phyloP scores from a whole-genome alignment of 2,113 vertebrate species.

The Onychostoma macrolepis region DNA sequence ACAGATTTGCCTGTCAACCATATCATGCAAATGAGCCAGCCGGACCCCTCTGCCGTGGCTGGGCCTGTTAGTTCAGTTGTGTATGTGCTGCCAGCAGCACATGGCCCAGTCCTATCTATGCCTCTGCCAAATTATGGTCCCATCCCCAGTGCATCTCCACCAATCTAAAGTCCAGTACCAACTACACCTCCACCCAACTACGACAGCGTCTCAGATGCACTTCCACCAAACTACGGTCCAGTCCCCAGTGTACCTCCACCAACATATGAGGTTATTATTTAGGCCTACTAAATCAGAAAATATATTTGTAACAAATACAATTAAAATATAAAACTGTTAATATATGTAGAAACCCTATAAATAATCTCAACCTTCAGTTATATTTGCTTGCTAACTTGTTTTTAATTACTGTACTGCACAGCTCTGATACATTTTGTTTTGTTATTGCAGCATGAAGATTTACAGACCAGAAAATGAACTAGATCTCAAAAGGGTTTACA shows the following conservation, averaged over 20 bases:
- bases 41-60: not conserved
- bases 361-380: not conserved
- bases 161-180: too few relatives aligned
- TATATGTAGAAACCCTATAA: not conserved
- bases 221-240: too few relatives aligned
- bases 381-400: not conserved
- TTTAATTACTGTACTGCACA: not conserved
- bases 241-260: too few relatives aligned
- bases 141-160: too few relatives aligned
- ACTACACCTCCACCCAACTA: too few relatives aligned
- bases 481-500: not conserved
- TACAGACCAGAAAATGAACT: conserved; percentile 2
- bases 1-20: not conserved
- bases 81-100: not conserved
- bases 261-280: too few relatives aligned
- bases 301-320: too few relatives aligned
- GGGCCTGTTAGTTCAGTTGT: not conserved
- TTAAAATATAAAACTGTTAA: too few relatives aligned
- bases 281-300: too few relatives aligned
- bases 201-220: too few relatives aligned
- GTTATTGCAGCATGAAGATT: not conserved
- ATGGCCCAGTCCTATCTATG: too few relatives aligned
- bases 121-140: not conserved
- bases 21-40: not conserved
- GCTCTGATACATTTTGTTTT: not conserved